Evolutionary conservation across 2,888 invertebrate genomes (phyloP).

Genomic region (Linnaemya vulpina): DNA sequence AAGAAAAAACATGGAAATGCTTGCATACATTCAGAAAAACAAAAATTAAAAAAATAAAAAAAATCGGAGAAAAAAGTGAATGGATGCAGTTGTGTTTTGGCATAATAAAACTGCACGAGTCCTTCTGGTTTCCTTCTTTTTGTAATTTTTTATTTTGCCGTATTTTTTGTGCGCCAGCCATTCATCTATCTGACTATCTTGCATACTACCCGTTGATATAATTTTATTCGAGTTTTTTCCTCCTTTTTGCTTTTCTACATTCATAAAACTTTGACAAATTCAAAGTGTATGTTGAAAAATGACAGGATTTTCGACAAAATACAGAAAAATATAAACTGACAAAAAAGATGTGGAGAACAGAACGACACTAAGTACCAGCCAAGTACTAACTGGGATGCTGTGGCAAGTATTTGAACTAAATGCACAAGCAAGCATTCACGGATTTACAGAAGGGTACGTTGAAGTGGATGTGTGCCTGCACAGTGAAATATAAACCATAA

Average conservation of each 20-base stretch:
- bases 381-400: constrained; percentile 35
- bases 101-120: constrained; percentile 64
- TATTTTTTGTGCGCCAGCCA: constrained; percentile 26
- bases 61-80: background rate
- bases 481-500: constrained; percentile 55
- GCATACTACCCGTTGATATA: constrained; percentile 43
- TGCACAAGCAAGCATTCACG: constrained; percentile 16
- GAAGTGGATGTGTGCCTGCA: constrained; percentile 11
- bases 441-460: constrained; percentile 25
- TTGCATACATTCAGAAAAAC: background rate
- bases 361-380: constrained; percentile 38
- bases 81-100: constrained; percentile 55
- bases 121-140: constrained; percentile 46
- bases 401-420: constrained; percentile 27
- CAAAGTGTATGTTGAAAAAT: constrained; percentile 71
- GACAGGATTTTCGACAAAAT: constrained; percentile 69
- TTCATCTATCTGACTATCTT: constrained; percentile 52
- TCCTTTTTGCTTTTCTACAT: constrained; percentile 55
- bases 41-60: background rate
- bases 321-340: constrained; percentile 40
- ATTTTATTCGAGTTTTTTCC: constrained; percentile 37
- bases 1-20: constrained; percentile 24
- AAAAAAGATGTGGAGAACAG: constrained; percentile 25
- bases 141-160: background rate
- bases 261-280: constrained; percentile 72